Percentiles rank a stretch among this genome's conserved stretches.
phyloP scores from a whole-genome alignment of 2,113 vertebrate genomes.

The Pleuronectes platessa region DNA sequence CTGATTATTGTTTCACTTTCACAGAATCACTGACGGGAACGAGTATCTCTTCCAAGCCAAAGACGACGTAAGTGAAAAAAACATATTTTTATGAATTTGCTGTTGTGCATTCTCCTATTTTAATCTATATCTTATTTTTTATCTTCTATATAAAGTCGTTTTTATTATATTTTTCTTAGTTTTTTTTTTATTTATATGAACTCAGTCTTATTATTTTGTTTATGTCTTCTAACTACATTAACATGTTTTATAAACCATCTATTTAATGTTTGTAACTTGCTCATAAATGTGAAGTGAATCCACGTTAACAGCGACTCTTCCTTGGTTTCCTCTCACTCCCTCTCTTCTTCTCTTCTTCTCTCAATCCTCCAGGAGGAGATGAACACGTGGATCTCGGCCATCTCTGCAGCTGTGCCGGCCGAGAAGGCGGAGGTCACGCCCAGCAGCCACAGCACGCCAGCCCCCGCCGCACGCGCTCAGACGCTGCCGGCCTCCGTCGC shows the following conservation, averaged over 20 bases:
- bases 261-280: too few relatives aligned
- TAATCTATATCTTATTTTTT: too few relatives aligned
- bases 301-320: too few relatives aligned
- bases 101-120: too few relatives aligned
- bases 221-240: too few relatives aligned
- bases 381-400: constrained; percentile 96
- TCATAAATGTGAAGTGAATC: too few relatives aligned
- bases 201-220: too few relatives aligned
- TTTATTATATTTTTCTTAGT: too few relatives aligned
- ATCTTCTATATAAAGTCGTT: too few relatives aligned
- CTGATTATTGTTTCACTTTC: neutral
- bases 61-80: constrained; percentile 92
- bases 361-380: constrained; percentile 91
- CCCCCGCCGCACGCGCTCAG: constrained; percentile 89
- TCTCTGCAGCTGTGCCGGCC: constrained; percentile 85
- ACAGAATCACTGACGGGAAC: constrained; percentile 94
- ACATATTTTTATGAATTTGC: neutral
- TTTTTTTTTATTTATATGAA: too few relatives aligned
- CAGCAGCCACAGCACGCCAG: constrained; percentile 95
- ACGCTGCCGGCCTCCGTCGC: constrained; percentile 92
- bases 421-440: constrained; percentile 90
- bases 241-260: too few relatives aligned
- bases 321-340: too few relatives aligned
- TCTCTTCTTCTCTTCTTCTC: neutral
- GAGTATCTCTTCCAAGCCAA: constrained; percentile 99